A percentile compares a stretch with the other conserved stretches of the same genome.
phyloP scores from a whole-genome alignment of 2,113 vertebrate species.

The Grammomys surdaster region DNA sequence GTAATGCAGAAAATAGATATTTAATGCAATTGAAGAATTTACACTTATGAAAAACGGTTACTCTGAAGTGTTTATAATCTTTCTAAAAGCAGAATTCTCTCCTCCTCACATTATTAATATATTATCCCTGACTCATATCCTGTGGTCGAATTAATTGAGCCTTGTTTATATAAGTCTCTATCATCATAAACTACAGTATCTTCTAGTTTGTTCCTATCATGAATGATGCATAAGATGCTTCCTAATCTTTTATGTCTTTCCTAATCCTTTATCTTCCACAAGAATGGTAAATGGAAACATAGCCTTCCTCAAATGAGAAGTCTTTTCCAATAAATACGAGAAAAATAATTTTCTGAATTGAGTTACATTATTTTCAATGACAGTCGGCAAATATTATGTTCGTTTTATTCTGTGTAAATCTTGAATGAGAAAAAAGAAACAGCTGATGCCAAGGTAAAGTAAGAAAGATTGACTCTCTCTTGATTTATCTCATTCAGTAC shows the following conservation, averaged over 20 bases:
- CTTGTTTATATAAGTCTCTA: background rate
- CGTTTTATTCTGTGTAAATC: background rate
- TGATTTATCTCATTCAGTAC: conserved; percentile 54
- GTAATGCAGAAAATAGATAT: background rate
- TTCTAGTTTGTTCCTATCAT: conserved; percentile 40
- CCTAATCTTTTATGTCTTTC: conserved; percentile 56
- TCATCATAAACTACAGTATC: conserved; percentile 43
- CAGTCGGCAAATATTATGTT: conserved; percentile 36
- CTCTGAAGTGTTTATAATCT: background rate
- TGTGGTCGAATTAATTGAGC: background rate
- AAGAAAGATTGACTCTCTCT: conserved; percentile 15
- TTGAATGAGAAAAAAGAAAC: background rate
- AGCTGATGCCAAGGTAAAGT: background rate
- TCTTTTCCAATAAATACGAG: conserved; percentile 58
- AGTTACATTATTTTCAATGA: conserved; percentile 55
- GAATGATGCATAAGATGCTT: conserved; percentile 47
- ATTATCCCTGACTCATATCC: conserved; percentile 3
- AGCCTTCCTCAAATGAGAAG: conserved; percentile 49
- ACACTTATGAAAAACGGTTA: background rate
- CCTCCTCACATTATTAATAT: conserved; percentile 9
- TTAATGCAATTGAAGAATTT: background rate
- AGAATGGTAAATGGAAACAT: conserved; percentile 64
- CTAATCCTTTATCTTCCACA: conserved; percentile 52
- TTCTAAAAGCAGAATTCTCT: background rate
- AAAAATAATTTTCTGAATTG: conserved; percentile 65